Base-by-base conservation (phyloP, 2,797 vertebrate species). In the Sebastes kiyomatsui region DNA sequence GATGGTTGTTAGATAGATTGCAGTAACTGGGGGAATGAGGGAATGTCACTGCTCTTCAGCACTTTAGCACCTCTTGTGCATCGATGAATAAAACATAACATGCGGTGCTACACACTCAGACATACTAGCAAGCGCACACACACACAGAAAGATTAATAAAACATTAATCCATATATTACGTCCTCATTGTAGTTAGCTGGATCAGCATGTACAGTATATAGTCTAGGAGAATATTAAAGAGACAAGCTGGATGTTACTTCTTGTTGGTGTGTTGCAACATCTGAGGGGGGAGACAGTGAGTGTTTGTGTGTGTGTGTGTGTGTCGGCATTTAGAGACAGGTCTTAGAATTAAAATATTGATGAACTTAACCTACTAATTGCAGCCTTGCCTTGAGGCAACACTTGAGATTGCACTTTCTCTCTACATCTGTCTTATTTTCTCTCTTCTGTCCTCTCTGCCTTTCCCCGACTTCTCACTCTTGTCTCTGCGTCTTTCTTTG, bases 351-450 rank as follows among this genome's bases (percentile, higher is more conserved):
- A 32, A 87, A 85, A 82, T 81, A 89, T 73, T 77, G 11, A 86
- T 83, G 66, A 84, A 68, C 75, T 88, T 87, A 87, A 85, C 83
- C 82, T 79, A 8, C 77, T 91, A 90, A 89, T 87, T 90, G 83
- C 84, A 81, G 67, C 76, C 64, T 82, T 83, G 33, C 56, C 81
- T 84, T 75, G 7, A 87, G 83, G 66, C 73, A 83, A 64, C 74
- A 67, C 54, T 87, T 88, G 22, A 83, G 64, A 81, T 78, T 75
- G 77, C 67, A 30, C 35, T 79, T 69, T 72, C 49, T 69, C 22
- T 77, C 60, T 46, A 23, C 70, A 69, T 76, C 52, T 28, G 25
- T 77, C 56, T 72, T 27, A 35, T 85, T 85, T 77, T 80, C 61
- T 80, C 61, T 66, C 18, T 6, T 28, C 23, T 32, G 22, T 55